Conservation (phyloP, 1,140 invertebrate species). For the Caenorhabditis latens region DNA sequence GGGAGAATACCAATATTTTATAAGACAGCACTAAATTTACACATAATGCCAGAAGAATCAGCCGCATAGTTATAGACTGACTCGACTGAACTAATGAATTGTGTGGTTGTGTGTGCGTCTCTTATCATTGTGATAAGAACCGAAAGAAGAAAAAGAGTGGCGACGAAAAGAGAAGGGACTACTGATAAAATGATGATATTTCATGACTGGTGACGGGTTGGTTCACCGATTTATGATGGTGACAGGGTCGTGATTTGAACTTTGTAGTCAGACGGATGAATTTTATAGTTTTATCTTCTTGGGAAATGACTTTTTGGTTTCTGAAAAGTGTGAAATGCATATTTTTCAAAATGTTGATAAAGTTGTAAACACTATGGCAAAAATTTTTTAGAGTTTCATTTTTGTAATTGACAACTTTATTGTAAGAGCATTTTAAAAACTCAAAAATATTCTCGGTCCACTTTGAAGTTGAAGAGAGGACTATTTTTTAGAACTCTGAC, state of each 20-base stretch:
- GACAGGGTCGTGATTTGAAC: not conserved
- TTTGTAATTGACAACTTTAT: too few species aligned
- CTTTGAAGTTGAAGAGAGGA: too few species aligned
- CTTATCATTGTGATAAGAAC: not conserved
- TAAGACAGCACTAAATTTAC: not conserved
- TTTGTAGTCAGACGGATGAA: not conserved
- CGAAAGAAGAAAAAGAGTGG: not conserved
- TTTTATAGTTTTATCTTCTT: too few species aligned
- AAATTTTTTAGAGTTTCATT: too few species aligned
- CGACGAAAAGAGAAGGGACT: constrained; percentile 9
- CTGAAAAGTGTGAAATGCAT: not conserved
- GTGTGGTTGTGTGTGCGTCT: not conserved
- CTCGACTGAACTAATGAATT: not conserved
- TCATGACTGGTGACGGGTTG: not conserved
- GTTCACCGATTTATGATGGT: not conserved
- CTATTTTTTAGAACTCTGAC: too few species aligned
- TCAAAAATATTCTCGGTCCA: too few species aligned
- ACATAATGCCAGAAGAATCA: not conserved
- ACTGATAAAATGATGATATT: constrained; percentile 21
- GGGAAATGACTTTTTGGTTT: not conserved
- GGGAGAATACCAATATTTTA: constrained; percentile 57
- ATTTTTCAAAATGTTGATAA: too few species aligned
- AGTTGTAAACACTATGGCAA: too few species aligned
- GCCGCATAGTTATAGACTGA: not conserved
- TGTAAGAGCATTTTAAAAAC: too few species aligned